Conservation (phyloP, 2,888 invertebrate species). For the Nomada goodeniana region DNA sequence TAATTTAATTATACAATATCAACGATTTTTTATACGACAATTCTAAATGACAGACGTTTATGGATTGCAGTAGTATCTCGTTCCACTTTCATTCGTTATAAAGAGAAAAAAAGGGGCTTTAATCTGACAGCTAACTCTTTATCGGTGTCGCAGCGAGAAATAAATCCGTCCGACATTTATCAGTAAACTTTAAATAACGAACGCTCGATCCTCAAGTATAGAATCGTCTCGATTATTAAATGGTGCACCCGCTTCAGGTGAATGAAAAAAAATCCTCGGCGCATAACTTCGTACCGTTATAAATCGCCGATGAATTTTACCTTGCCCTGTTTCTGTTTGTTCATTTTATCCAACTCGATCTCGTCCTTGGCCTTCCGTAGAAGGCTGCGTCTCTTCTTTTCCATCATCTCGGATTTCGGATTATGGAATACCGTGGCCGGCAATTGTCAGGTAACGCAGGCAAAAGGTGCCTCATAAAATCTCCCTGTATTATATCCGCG, state of each 20-base stretch:
- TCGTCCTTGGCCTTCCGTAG: constrained; percentile 81
- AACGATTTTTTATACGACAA: not conserved
- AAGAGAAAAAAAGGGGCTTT: not conserved
- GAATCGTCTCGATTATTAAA: not conserved
- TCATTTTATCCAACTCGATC: constrained; percentile 78
- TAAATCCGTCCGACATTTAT: not conserved
- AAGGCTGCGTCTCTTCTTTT: constrained; percentile 74
- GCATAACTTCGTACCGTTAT: constrained; percentile 27
- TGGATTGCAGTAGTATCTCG: not conserved
- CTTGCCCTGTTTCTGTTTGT: constrained; percentile 77
- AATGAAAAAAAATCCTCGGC: not conserved
- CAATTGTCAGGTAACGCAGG: constrained; percentile 37
- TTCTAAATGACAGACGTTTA: not conserved
- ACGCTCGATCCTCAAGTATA: not conserved
- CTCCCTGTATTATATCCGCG: not conserved
- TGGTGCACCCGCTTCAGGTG: not conserved
- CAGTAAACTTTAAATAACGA: not conserved
- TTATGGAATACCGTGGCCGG: constrained; percentile 18
- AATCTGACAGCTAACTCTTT: not conserved
- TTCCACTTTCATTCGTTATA: not conserved
- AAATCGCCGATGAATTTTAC: constrained; percentile 63
- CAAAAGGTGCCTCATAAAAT: constrained; percentile 1
- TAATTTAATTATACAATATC: too few relatives aligned
- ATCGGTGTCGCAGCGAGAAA: not conserved
- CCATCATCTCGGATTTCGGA: constrained; percentile 53